Conservation (phyloP, 1,140 invertebrate genomes). For the Antheraea mylitta region DNA sequence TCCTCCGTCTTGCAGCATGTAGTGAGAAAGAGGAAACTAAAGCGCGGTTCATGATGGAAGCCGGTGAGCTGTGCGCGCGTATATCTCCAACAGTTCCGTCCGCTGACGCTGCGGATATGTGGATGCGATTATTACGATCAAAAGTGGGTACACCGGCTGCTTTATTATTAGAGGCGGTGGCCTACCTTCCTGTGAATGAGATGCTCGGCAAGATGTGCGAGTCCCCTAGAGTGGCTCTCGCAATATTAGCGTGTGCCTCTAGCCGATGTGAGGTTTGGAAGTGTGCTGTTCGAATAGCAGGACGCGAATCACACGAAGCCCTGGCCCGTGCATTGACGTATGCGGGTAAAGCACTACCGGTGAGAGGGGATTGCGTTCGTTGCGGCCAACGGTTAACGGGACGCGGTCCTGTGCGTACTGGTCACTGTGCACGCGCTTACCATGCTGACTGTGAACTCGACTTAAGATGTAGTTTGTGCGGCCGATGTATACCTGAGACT, state of each 20-base stretch:
- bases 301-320: slow-evolving; percentile 46
- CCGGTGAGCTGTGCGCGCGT: slow-evolving; percentile 51
- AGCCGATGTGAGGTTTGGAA: slow-evolving; percentile 36
- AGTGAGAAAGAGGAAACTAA: slow-evolving; percentile 23
- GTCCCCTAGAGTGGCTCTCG: slow-evolving; percentile 36
- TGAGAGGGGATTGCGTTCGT: slow-evolving; percentile 38
- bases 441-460: slow-evolving; percentile 19
- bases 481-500: slow-evolving; percentile 23
- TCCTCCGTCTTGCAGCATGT: slow-evolving; percentile 30
- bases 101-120: slow-evolving; percentile 48
- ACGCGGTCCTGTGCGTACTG: slow-evolving; percentile 22
- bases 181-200: slow-evolving; percentile 46
- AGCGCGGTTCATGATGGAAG: slow-evolving; percentile 29
- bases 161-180: slow-evolving; percentile 52
- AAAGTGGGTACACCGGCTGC: slow-evolving; percentile 39
- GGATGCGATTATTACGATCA: slow-evolving; percentile 44
- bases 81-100: slow-evolving; percentile 41
- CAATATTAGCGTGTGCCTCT: slow-evolving; percentile 37
- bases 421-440: slow-evolving; percentile 23
- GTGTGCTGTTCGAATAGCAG: slow-evolving; percentile 33
- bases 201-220: slow-evolving; percentile 39
- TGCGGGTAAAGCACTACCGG: slow-evolving; percentile 38
- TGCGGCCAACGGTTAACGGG: slow-evolving; percentile 31
- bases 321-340: slow-evolving; percentile 42
- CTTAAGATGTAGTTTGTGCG: slow-evolving; percentile 25